A percentile compares a stretch with the other conserved stretches of the same genome.
Conservation (phyloP, 2,888 invertebrate species). For the Yponomeuta cagnagella region DNA sequence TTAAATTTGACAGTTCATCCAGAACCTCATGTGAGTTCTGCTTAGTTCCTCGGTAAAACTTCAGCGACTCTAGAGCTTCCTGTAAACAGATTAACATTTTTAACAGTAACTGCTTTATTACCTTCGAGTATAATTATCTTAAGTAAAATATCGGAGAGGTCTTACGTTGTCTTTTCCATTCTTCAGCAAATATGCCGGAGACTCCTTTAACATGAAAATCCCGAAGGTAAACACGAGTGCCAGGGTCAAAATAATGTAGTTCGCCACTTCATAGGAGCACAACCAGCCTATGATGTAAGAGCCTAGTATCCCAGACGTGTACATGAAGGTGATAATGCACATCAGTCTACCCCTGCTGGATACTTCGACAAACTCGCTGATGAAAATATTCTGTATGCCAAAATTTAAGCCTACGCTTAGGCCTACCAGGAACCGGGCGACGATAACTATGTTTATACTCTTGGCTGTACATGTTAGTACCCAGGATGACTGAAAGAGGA, state of each 20-base stretch:
- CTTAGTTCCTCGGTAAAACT: conserved; percentile 7
- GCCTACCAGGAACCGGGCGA: not conserved
- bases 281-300: conserved; percentile 14
- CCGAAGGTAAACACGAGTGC: not conserved
- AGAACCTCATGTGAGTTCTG: not conserved
- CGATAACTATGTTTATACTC: not conserved
- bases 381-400: not conserved
- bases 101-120: too few species aligned
- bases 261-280: conserved; percentile 9
- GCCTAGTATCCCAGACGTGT: not conserved
- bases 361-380: not conserved
- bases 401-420: not conserved
- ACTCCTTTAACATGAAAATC: conserved; percentile 9
- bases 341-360: not conserved
- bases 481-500: not conserved
- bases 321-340: not conserved
- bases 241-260: not conserved
- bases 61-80: conserved; percentile 12
- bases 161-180: not conserved
- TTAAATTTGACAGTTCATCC: conserved; percentile 5
- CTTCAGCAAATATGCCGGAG: conserved; percentile 8
- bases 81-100: not conserved
- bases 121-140: too few species aligned
- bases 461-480: not conserved
- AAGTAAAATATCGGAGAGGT: not conserved